Evolutionary conservation across 2,797 vertebrate genomes (phyloP).

Genomic region (Sibirionetta formosa): DNA sequence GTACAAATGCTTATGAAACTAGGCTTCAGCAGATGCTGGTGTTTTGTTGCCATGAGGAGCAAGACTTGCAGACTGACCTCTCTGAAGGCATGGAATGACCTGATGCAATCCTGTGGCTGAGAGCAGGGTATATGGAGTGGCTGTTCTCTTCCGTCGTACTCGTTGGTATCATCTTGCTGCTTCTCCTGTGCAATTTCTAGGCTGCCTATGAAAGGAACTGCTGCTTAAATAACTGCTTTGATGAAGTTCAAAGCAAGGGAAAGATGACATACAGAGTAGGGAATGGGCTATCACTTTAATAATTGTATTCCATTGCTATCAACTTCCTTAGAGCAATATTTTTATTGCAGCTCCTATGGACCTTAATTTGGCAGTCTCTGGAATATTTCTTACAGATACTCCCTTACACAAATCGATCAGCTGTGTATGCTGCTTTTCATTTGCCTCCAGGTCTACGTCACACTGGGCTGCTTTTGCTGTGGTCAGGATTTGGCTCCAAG

Average conservation of each 20-base stretch:
- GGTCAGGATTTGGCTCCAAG: slow-evolving; percentile 9
- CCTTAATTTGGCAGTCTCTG: neutral
- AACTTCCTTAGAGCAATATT: neutral
- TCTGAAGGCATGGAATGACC: no score
- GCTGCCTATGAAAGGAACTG: neutral
- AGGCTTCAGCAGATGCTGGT: neutral
- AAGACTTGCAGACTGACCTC: neutral
- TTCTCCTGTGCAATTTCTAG: neutral
- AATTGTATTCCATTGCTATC: neutral
- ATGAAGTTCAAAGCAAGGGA: neutral
- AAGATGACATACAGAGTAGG: neutral
- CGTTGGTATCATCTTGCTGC: neutral
- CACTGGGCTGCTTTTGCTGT: slow-evolving; percentile 9
- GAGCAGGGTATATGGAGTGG: neutral
- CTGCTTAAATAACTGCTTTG: neutral
- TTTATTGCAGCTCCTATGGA: neutral
- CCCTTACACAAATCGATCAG: neutral
- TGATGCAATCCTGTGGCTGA: neutral
- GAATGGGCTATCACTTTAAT: neutral
- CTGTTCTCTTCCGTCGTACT: neutral
- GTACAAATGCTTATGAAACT: neutral
- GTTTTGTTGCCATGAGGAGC: neutral
- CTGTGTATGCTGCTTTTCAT: neutral
- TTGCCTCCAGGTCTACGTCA: neutral
- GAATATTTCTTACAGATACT: neutral